phyloP scores from a whole-genome alignment of 2,797 vertebrate genomes.

The Tinamus major region DNA sequence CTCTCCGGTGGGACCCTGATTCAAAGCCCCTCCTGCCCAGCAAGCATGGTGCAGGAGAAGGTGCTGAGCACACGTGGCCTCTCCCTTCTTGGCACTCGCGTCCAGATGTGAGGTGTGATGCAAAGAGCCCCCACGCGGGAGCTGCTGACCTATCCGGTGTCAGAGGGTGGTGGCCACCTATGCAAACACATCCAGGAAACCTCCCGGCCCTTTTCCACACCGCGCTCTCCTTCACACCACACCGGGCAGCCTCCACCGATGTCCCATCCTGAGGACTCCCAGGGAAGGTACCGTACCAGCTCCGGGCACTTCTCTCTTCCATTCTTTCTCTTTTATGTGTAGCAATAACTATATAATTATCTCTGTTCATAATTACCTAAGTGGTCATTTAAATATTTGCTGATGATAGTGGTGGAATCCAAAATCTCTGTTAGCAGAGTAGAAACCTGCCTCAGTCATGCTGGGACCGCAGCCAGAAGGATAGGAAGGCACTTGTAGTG shows the following conservation, averaged over 20 bases:
- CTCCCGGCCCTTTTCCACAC: neutral
- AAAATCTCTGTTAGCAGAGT: neutral
- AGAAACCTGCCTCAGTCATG: neutral
- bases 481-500: slow-evolving; percentile 15
- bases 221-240: neutral
- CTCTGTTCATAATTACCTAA: neutral
- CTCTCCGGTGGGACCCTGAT: neutral
- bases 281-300: neutral
- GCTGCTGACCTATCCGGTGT: neutral
- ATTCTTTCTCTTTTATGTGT: neutral
- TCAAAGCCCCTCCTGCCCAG: neutral
- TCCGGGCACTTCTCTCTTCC: rapidly evolving
- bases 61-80: neutral
- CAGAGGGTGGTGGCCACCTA: slow-evolving; percentile 34
- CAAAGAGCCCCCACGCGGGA: neutral
- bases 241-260: rapidly evolving
- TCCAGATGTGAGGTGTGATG: neutral
- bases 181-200: slow-evolving; percentile 54
- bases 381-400: neutral
- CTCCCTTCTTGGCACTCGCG: neutral
- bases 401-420: neutral
- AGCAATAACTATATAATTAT: rapidly evolving
- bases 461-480: neutral
- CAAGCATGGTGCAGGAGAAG: rapidly evolving
- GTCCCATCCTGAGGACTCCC: neutral